A percentile compares a stretch with the other conserved stretches of the same genome.
These are phyloP conservation scores for Sinocyclocheilus grahami DNA, from an alignment of 2,113 vertebrate species.

Conservation along the genomic window DNA sequence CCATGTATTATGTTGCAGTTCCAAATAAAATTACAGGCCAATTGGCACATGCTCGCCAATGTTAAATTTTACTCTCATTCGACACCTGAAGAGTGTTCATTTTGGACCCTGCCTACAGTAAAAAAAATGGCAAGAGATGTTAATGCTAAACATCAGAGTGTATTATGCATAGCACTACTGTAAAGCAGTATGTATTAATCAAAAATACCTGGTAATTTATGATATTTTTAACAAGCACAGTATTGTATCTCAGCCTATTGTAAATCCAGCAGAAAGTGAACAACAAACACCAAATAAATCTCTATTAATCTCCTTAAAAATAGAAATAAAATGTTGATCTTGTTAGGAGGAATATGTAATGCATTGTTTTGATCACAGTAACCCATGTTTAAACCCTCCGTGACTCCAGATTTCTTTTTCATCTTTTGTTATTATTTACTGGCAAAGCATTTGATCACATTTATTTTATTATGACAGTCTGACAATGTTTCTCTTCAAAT, in stretches of 20 bases:
- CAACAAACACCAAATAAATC: neutral
- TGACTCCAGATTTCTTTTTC: neutral
- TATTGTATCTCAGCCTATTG: neutral
- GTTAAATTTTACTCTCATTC: slow-evolving; percentile 10
- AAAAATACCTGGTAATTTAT: neutral
- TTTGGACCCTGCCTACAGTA: neutral
- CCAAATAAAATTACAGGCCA: slow-evolving; percentile 11
- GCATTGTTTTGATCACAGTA: neutral
- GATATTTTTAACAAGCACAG: neutral
- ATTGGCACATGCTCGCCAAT: neutral
- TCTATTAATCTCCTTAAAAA: neutral
- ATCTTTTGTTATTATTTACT: neutral
- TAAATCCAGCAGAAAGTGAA: neutral
- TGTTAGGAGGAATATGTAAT: neutral
- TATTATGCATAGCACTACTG: neutral
- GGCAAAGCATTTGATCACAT: neutral
- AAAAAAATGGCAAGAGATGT: neutral
- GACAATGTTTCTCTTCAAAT: neutral
- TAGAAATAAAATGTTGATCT: neutral
- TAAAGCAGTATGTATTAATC: neutral
- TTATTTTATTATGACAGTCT: neutral
- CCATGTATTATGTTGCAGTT: slow-evolving; percentile 2
- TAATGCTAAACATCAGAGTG: neutral
- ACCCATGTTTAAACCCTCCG: neutral
- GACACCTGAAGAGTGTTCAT: neutral